Evolutionary conservation across 2,888 invertebrate species (phyloP).

Genomic region (Protonemura montana): DNA sequence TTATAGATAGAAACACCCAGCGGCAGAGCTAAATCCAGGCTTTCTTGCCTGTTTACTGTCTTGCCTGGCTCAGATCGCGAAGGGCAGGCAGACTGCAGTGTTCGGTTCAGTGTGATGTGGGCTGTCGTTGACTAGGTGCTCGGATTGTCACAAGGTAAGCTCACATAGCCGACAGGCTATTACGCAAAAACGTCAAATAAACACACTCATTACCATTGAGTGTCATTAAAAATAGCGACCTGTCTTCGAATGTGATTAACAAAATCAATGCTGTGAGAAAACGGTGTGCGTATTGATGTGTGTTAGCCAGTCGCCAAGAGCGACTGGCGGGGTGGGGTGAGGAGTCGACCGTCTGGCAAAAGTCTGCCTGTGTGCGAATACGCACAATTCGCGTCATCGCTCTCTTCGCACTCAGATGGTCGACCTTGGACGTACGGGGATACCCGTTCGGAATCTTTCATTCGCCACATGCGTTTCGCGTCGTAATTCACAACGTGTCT

Average conservation of each 20-base stretch:
- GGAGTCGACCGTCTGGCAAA: constrained; percentile 32
- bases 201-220: background rate
- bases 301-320: background rate
- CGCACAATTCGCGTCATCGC: constrained; percentile 35
- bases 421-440: background rate
- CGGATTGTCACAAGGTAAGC: constrained; percentile 44
- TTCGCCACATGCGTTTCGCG: background rate
- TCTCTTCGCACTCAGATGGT: background rate
- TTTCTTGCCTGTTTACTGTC: background rate
- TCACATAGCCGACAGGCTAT: background rate
- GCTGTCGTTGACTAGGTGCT: constrained; percentile 40
- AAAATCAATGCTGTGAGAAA: background rate
- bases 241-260: background rate
- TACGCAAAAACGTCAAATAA: background rate
- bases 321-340: constrained; percentile 10
- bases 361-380: constrained; percentile 36
- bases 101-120: constrained; percentile 39
- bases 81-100: constrained; percentile 50
- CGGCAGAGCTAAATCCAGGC: background rate
- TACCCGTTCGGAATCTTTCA: background rate
- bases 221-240: background rate
- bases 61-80: constrained; percentile 42
- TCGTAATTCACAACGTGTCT: too few relatives aligned
- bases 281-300: constrained; percentile 32
- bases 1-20: background rate